Percentiles rank a stretch among this genome's conserved stretches.
Evolutionary conservation across 2,888 invertebrate species (phyloP).

Genomic region (Eristalis tenax): DNA sequence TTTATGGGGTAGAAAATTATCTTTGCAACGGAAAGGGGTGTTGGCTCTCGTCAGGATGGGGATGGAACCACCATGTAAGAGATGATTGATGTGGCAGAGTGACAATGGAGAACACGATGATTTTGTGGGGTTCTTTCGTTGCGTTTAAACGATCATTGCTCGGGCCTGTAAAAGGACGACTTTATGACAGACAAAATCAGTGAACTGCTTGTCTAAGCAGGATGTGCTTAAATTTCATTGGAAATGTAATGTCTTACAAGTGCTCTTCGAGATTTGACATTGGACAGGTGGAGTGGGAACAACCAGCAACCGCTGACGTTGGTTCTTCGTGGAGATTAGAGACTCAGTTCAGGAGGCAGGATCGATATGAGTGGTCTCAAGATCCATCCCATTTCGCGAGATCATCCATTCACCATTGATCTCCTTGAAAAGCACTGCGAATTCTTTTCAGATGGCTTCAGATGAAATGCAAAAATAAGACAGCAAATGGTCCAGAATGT

Average conservation of each 20-base stretch:
- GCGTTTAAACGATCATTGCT: not conserved
- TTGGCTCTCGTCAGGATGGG: not conserved
- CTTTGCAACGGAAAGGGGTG: conserved; percentile 28
- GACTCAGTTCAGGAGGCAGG: too few species aligned
- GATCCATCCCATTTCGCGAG: too few species aligned
- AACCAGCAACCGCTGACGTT: too few species aligned
- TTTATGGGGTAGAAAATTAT: conserved; percentile 72
- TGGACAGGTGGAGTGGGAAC: not conserved
- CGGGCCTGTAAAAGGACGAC: not conserved
- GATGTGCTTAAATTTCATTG: not conserved
- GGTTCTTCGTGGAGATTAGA: too few species aligned
- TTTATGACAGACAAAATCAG: not conserved
- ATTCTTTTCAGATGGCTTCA: too few species aligned
- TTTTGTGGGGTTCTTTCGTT: not conserved
- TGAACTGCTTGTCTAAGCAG: not conserved
- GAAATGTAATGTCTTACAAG: not conserved
- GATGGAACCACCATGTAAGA: conserved; percentile 18
- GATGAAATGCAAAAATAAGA: too few species aligned
- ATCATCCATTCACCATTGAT: too few species aligned
- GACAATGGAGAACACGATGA: conserved; percentile 13
- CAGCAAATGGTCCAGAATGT: too few species aligned
- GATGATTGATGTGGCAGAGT: conserved; percentile 63
- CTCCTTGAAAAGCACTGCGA: too few species aligned
- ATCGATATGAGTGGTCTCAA: too few species aligned
- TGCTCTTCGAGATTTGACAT: not conserved